A percentile compares a stretch with the other conserved stretches of the same genome.
phyloP scores from a whole-genome alignment of 2,113 vertebrate species.

The Tragelaphus strepsiceros region DNA sequence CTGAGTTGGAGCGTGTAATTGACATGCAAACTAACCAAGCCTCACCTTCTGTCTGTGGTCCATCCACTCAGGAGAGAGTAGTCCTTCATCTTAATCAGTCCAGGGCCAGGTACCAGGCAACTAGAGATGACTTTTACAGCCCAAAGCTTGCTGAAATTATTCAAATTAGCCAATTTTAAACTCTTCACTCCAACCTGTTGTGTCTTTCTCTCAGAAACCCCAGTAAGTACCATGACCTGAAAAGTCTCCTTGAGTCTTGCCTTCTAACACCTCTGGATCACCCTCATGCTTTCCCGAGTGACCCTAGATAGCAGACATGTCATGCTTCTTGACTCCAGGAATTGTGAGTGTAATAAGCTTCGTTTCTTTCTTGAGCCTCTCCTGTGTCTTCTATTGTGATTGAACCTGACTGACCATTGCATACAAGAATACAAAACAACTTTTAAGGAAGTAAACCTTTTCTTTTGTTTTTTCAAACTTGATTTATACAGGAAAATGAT shows the following conservation, averaged over 20 bases:
- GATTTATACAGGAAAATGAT: background rate
- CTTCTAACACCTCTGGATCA: background rate
- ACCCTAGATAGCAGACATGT: accelerated
- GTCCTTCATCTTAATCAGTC: background rate
- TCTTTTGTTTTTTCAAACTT: background rate
- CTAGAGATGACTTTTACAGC: background rate
- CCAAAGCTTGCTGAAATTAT: background rate
- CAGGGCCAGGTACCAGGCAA: background rate
- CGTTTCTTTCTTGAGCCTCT: background rate
- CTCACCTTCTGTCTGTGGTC: background rate
- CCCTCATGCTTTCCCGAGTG: accelerated
- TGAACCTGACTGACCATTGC: background rate
- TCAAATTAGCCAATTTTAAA: background rate
- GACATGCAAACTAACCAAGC: background rate
- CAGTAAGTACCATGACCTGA: no score
- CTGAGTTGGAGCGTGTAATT: background rate
- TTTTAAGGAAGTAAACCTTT: background rate
- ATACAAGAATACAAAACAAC: background rate
- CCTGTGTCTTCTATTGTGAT: background rate
- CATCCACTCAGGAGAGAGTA: background rate
- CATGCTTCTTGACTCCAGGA: no score
- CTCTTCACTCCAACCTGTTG: background rate
- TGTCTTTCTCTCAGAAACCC: background rate
- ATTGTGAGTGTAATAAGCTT: background rate
- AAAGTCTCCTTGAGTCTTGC: no score